Evolutionary conservation across 2,113 vertebrate species (phyloP), one percentile per base, ranked within the genome.

Genomic region (Nicator chloris): DNA sequence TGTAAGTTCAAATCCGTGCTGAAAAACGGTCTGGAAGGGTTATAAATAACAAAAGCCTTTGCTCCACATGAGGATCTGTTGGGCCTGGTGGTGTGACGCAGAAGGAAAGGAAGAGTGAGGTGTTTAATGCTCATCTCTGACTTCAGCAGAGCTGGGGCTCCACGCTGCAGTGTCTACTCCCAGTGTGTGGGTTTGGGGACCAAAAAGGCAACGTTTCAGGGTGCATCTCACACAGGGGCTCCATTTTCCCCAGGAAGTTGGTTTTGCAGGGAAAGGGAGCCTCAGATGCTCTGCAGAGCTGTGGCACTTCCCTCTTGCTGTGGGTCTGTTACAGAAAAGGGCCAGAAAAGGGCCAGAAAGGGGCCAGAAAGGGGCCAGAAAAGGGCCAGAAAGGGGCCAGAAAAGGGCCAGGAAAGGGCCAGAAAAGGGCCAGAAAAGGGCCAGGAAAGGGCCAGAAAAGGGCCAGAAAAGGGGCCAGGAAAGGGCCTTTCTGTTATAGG

Each of bases 161-260:
- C 7, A 0, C 4, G 2, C 15, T 61, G 49, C 72, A 12, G 0
- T 2, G 15, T 15, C 19, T 49, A 3, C 30, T 80, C 82, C 1
- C 5, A 40, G 15, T 1, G 2, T 4, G 21, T 33, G 39, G 4
- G 4, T 5, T 11, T 24, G 2, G 35, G 33, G 18, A 33, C 40
- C 35, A 60, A 8, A 44, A 24, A 33, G 20, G 30, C 9, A 9
- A 2, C 2, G 3, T 17, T 10, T 13, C 2, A 39, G 51, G 53
- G 51, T 5, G 26, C 9, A 0, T 35, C 49, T 44, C 4, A 2
- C 20, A 2, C 56, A 39, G 56, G 24, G 15, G 50, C 27, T 51
- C 33, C 4, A 0, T 27, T 66, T 63, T 9, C 57, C 37, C 13
- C 47, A 81, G 82, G 45, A 59, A 42, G n/a, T n/a, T n/a, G n/a